Evolutionary conservation across 2,113 vertebrate genomes (phyloP).

Genomic region (Heteronetta atricapilla): DNA sequence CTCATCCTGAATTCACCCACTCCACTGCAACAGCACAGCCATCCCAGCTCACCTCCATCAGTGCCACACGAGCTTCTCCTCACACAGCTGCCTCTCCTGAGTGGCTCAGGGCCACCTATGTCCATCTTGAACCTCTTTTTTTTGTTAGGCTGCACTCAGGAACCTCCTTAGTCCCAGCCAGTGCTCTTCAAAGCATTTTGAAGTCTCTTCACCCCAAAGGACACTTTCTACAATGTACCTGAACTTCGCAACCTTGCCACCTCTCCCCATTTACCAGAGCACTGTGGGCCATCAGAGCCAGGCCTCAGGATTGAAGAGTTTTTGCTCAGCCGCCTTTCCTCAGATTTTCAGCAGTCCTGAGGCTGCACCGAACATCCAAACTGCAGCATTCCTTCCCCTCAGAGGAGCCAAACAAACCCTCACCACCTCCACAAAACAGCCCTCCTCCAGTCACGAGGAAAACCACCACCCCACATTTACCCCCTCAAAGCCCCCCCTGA

Average conservation of each 20-base stretch:
- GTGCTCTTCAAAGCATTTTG: rapidly evolving
- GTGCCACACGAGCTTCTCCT: rapidly evolving
- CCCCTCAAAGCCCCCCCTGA: not conserved
- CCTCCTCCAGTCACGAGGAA: rapidly evolving
- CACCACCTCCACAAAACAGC: rapidly evolving
- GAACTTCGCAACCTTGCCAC: rapidly evolving
- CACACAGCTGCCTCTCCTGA: rapidly evolving
- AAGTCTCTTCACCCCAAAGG: rapidly evolving
- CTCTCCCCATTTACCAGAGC: rapidly evolving
- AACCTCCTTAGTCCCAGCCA: not conserved
- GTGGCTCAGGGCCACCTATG: rapidly evolving
- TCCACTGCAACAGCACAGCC: rapidly evolving
- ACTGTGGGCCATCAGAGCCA: not conserved
- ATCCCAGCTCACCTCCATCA: rapidly evolving
- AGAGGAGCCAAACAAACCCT: rapidly evolving
- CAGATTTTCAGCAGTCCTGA: rapidly evolving
- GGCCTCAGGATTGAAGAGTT: rapidly evolving
- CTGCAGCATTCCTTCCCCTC: rapidly evolving
- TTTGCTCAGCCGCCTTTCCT: rapidly evolving
- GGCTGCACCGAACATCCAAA: rapidly evolving
- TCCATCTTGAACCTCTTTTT: rapidly evolving
- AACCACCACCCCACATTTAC: rapidly evolving
- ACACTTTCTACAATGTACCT: rapidly evolving
- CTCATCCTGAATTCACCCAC: not conserved
- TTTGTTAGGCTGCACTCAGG: not conserved